A percentile compares a stretch with the other conserved stretches of the same genome.
Conservation (phyloP, 2,888 invertebrate genomes). For the Carabus problematicus region DNA sequence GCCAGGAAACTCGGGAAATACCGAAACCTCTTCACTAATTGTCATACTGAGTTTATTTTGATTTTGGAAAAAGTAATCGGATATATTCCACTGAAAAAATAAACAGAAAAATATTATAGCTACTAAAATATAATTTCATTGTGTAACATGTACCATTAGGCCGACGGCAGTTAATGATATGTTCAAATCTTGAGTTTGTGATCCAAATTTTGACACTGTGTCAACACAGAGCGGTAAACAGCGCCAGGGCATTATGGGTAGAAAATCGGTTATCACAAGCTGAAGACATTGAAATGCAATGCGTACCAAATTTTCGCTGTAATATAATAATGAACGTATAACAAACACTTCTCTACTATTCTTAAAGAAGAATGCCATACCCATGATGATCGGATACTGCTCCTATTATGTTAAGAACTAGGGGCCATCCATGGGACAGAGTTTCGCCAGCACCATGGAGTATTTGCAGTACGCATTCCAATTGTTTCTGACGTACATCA, state of each 20-base stretch:
- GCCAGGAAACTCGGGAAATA: slow-evolving; percentile 84
- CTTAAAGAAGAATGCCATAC: slow-evolving; percentile 58
- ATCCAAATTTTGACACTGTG: slow-evolving; percentile 94
- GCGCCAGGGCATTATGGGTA: slow-evolving; percentile 90
- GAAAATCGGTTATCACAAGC: slow-evolving; percentile 92
- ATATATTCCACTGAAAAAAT: slow-evolving; percentile 90
- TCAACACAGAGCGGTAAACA: slow-evolving; percentile 91
- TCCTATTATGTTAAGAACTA: slow-evolving; percentile 93
- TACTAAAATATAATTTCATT: slow-evolving; percentile 2
- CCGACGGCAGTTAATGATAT: slow-evolving; percentile 97
- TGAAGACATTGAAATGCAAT: slow-evolving; percentile 97
- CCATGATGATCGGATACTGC: slow-evolving; percentile 93
- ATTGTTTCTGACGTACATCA: slow-evolving; percentile 92
- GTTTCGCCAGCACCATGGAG: slow-evolving; percentile 93
- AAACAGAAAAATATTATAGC: slow-evolving; percentile 10
- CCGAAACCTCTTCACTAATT: slow-evolving; percentile 75
- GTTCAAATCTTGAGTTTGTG: slow-evolving; percentile 95
- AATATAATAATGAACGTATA: slow-evolving; percentile 46
- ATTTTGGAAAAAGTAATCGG: slow-evolving; percentile 96
- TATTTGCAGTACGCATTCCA: slow-evolving; percentile 92
- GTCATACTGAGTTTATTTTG: slow-evolving; percentile 82
- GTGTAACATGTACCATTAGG: slow-evolving; percentile 74
- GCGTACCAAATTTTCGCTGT: slow-evolving; percentile 86
- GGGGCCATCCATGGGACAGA: slow-evolving; percentile 93
- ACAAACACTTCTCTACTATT: background rate